A percentile compares a stretch with the other conserved stretches of the same genome.
Evolutionary conservation across 2,113 vertebrate species (phyloP).

Genomic region (Antigone vipio): DNA sequence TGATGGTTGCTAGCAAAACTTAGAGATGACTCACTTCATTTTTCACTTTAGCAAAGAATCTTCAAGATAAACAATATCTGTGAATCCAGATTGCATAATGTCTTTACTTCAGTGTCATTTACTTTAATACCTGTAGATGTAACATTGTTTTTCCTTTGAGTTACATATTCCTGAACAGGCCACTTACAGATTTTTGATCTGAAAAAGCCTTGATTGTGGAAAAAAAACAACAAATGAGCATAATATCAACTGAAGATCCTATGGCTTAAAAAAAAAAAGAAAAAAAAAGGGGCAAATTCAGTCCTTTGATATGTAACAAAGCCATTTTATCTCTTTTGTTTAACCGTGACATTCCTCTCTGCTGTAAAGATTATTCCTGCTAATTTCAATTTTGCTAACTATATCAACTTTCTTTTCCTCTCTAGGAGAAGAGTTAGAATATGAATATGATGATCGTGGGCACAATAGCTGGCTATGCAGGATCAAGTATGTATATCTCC

Average conservation of each 20-base stretch:
- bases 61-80: background rate
- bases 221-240: background rate
- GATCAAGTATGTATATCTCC: constrained; percentile 82
- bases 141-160: background rate
- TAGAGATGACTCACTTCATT: background rate
- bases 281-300: background rate
- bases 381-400: background rate
- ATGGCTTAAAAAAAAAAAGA: background rate
- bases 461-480: constrained; percentile 94
- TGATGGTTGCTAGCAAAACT: background rate
- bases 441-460: constrained; percentile 93
- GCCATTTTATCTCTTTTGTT: background rate
- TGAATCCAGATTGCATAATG: background rate
- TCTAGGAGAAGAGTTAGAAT: constrained; percentile 94
- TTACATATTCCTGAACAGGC: background rate
- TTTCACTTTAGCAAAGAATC: background rate
- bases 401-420: background rate
- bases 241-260: background rate
- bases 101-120: background rate
- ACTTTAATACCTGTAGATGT: background rate
- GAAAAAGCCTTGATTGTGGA: background rate
- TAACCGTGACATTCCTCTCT: background rate
- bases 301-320: background rate
- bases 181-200: background rate
- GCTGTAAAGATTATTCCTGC: background rate